Base-by-base conservation (phyloP, 2,113 vertebrate species). In the Vanacampus margaritifer region DNA sequence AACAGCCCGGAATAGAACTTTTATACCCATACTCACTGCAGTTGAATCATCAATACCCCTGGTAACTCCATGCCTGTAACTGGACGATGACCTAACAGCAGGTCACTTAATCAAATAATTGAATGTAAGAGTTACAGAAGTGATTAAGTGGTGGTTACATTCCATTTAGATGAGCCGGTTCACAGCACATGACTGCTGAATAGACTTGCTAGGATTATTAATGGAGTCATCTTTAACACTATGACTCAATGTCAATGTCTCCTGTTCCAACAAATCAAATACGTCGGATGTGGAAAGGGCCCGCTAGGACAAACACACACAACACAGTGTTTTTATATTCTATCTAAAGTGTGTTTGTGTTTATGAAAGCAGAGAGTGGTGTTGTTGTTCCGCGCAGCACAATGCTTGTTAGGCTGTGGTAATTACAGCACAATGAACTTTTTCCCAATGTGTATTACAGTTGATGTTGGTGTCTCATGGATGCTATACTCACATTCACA, bases 301-400 rank as follows among this genome's bases (percentile, higher is more conserved):
- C 58, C 1, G 10, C 21, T 21, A 13, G n/a, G 19, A 37, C 19
- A 37, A 60, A 60, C 54, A 32, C 26, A 60, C 54, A 32, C 26
- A 32, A 28, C 13, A 57, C 54, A 4, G 2, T 6, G 6, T 12
- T 32, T 6, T 57, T 57, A 23, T 26, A 12, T 26, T 54, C 21
- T 2, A 53, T 24, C 51, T 53, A 53, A 56, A 36, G 64, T 73
- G 58, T 70, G 75, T 45, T 0, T 63, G 69, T 74, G 14, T 28
- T 60, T 78, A 67, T 28, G 2, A n/a, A 67, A 59, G 66, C 61
- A 63, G 64, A 35, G 66, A 65, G 74, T 60, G 69, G 59, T 48
- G 64, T 82, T n/a, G 83, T 81, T 84, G 54, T 81, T 78, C 78
- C 60, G 86, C 78, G 65, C 69, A 65, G 67, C 66, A 67, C 36